Evolutionary conservation across 2,888 invertebrate genomes (phyloP), one percentile per base, ranked within the genome.

Genomic region (Podotricha telesiphe): DNA sequence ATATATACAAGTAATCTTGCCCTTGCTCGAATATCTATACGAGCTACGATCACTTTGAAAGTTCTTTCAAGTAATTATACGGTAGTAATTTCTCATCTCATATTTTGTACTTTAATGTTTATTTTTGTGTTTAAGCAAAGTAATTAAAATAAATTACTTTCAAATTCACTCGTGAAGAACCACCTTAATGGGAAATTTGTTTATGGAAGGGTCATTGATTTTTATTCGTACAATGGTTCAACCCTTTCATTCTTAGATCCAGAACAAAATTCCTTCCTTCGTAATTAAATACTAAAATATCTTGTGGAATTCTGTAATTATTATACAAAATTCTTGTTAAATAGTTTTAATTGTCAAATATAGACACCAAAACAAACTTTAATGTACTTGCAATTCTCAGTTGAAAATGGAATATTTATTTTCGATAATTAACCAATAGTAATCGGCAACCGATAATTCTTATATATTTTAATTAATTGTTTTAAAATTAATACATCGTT

Each of bases 141-240:
- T 55, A 17, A 55, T 34, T 55, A 55, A 17, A 55, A 34, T 55
- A 34, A 53, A 55, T 34, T 4, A 34, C 7, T 55, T 17, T 10
- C 17, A 53, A 55, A 17, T 55, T 55, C n/a, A 53, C 17, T 53
- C 28, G 53, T 53, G 53, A 55, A 55, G 53, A 55, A 55, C 17
- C 53, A 34, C 53, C 53, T 65, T 70, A 67, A 67, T 37, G 51
- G 40, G 19, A 17, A 17, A 34, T 47, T 47, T 8, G 47, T 17
- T 47, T 8, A 47, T 34, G n/a, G 22, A 51, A 34, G 11, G 53
- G 53, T 55, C 53, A 34, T 55, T 55, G 53, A 55, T 34, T 34
- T 55, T 34, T 34, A 55, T 34, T 5, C 53, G 11, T 55, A 55
- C 34, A 34, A 34, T 55, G 28, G 53, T 55, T 17, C 8, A 55